Percentiles rank a stretch among this genome's conserved stretches.
Evolutionary conservation across 2,113 vertebrate genomes (phyloP).

Genomic region (Ammospiza caudacuta): DNA sequence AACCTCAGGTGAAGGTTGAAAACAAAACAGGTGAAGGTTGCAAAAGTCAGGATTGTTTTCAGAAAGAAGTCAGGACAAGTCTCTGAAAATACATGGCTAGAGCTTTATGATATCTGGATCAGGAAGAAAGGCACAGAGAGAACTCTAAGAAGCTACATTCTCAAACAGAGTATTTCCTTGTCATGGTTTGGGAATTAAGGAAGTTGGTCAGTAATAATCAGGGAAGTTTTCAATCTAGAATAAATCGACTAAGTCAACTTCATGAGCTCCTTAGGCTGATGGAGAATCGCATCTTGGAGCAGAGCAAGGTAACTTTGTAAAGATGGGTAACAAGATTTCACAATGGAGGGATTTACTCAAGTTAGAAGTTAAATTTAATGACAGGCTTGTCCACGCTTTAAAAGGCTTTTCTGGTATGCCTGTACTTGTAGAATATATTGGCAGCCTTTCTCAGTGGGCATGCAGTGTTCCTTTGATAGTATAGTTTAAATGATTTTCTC

Average conservation of each 20-base stretch:
- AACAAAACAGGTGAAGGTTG: background rate
- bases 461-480: background rate
- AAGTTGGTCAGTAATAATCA: background rate
- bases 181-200: background rate
- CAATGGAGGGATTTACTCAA: background rate
- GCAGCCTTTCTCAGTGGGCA: background rate
- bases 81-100: background rate
- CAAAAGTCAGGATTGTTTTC: background rate
- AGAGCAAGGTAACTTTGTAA: background rate
- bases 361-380: background rate
- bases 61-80: background rate
- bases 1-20: background rate
- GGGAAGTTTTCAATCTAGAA: background rate
- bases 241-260: background rate
- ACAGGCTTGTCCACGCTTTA: background rate
- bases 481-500: background rate
- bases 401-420: constrained; percentile 4
- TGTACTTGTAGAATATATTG: background rate
- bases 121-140: background rate
- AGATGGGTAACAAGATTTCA: constrained; percentile 1
- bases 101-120: background rate
- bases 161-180: background rate
- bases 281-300: background rate
- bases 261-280: background rate
- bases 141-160: background rate